Evolutionary conservation across 2,797 vertebrate species (phyloP).

Genomic region (Pseudochaenichthys georgianus): DNA sequence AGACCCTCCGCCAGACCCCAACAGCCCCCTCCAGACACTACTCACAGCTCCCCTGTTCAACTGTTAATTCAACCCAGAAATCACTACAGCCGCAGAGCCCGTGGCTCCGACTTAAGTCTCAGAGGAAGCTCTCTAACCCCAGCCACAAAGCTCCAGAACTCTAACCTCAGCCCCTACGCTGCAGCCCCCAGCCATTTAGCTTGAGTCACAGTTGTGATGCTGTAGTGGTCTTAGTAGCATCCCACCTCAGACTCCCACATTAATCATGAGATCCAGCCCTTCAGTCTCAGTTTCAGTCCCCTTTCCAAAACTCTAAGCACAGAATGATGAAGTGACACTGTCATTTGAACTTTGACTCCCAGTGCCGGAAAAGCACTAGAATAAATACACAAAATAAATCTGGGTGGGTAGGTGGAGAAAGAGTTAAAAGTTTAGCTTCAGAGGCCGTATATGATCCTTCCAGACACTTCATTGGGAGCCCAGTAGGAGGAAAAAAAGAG

Average conservation of each 20-base stretch:
- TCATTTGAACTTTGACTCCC: conserved; percentile 24
- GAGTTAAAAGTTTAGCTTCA: conserved; percentile 58
- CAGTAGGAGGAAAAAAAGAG: conserved; percentile 73
- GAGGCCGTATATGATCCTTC: conserved; percentile 82
- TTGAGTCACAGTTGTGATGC: conserved; percentile 38
- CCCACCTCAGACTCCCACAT: conserved; percentile 34
- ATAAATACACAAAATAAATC: conserved; percentile 36
- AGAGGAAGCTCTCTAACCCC: conserved; percentile 74
- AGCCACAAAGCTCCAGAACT: conserved; percentile 71
- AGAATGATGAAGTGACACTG: conserved; percentile 31
- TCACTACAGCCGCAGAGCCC: conserved; percentile 68
- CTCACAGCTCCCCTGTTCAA: conserved; percentile 71
- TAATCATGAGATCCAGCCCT: conserved; percentile 37
- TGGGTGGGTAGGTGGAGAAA: conserved; percentile 16
- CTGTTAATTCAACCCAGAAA: conserved; percentile 84
- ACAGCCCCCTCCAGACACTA: conserved; percentile 70
- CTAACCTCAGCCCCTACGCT: conserved; percentile 61
- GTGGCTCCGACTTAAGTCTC: conserved; percentile 69
- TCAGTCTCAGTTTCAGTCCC: conserved; percentile 14
- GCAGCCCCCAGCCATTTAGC: conserved; percentile 37
- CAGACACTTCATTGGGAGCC: conserved; percentile 79
- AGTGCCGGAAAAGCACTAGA: conserved; percentile 19
- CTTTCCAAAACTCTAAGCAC: conserved; percentile 11
- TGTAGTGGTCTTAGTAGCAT: conserved; percentile 26
- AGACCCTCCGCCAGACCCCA: conserved; percentile 70